Conservation (phyloP, 30 jellyfish, hydroid and myxozoan species). For the Hydractinia echinata region DNA sequence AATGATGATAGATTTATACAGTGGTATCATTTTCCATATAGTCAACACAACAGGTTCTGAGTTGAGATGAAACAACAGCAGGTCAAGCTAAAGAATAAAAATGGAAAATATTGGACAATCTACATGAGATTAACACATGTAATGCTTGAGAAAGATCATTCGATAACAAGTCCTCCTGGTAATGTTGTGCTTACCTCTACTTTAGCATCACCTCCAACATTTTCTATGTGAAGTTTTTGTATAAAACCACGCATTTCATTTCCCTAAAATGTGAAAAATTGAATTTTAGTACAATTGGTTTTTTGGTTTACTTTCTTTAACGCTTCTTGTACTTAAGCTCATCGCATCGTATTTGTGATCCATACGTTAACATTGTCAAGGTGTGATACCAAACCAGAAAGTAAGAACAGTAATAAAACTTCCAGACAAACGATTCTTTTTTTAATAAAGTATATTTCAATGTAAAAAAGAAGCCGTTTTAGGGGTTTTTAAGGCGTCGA, state of each 20-base stretch:
- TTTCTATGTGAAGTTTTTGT: not conserved
- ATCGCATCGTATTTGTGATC: no score
- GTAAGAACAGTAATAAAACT: no score
- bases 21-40: conserved; percentile 30
- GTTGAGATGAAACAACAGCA: conserved; percentile 14
- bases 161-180: not conserved
- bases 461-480: no score
- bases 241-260: not conserved
- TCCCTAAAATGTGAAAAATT: not conserved
- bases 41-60: conserved; percentile 33
- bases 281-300: no score
- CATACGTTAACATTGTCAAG: not conserved
- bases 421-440: no score
- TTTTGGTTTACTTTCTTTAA: no score
- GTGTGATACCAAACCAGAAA: not conserved
- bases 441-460: no score
- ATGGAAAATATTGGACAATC: not conserved
- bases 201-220: conserved; percentile 3
- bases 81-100: conserved; percentile 5
- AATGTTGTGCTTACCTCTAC: not conserved
- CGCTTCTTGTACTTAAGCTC: no score
- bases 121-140: not conserved
- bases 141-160: not conserved
- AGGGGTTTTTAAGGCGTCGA: no score
- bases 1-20: conserved; percentile 21